Evolutionary conservation across 2,888 invertebrate species (phyloP).

Genomic region (Melanchra persicariae): DNA sequence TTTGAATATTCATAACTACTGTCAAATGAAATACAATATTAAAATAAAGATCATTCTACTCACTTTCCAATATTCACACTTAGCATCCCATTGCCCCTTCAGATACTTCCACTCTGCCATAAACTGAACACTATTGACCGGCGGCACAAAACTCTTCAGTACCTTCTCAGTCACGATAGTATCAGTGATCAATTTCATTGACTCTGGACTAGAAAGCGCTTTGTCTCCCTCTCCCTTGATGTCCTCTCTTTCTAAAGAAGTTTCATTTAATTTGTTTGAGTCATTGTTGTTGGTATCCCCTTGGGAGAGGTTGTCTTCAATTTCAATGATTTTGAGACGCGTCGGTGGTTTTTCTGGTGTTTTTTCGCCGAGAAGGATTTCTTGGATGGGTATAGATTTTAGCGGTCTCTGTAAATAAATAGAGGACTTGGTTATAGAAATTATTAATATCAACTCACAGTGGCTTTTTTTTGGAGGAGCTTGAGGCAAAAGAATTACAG

Average conservation of each 20-base stretch:
- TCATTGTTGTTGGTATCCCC: conserved; percentile 80
- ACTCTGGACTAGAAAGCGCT: conserved; percentile 71
- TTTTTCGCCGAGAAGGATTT: conserved; percentile 80
- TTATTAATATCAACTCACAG: background rate
- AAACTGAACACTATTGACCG: conserved; percentile 93
- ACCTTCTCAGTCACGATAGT: conserved; percentile 69
- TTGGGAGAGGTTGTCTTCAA: conserved; percentile 70
- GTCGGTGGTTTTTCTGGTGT: conserved; percentile 76
- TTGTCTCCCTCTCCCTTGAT: conserved; percentile 58
- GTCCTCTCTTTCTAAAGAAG: conserved; percentile 19
- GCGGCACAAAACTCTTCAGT: conserved; percentile 77
- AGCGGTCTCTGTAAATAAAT: conserved; percentile 88
- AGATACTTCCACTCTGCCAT: conserved; percentile 91
- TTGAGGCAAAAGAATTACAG: too few relatives aligned
- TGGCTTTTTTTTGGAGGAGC: too few relatives aligned
- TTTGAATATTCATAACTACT: too few relatives aligned
- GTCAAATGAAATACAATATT: background rate
- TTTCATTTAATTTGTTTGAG: conserved; percentile 63
- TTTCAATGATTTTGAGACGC: conserved; percentile 78
- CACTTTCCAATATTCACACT: conserved; percentile 92
- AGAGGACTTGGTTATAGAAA: background rate
- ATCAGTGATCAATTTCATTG: conserved; percentile 74
- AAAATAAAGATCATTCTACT: conserved; percentile 63
- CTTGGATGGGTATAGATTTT: conserved; percentile 88
- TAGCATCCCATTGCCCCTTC: conserved; percentile 85